phyloP scores from a whole-genome alignment of 1,140 invertebrate genomes.

The Condylostylus longicornis region DNA sequence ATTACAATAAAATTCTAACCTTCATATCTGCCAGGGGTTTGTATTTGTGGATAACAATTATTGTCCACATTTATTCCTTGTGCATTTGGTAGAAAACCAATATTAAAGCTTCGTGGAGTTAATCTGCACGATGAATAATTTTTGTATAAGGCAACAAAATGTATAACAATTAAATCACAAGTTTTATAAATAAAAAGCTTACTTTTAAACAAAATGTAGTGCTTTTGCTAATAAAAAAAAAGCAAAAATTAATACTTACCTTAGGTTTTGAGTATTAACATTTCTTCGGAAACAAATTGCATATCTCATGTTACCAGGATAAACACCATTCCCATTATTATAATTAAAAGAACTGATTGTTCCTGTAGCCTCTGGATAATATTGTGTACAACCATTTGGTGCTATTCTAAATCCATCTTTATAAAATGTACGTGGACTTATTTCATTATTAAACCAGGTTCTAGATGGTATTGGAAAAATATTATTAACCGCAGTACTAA shows the following conservation, averaged over 20 bases:
- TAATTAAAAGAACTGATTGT: slow-evolving; percentile 25
- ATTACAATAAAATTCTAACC: too few relatives aligned
- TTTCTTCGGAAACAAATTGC: slow-evolving; percentile 26
- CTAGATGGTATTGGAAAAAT: background rate
- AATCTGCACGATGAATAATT: slow-evolving; percentile 9
- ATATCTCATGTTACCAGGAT: slow-evolving; percentile 22
- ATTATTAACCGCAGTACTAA: background rate
- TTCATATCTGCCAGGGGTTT: slow-evolving; percentile 10
- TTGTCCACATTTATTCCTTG: slow-evolving; percentile 15
- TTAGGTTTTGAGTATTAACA: slow-evolving; percentile 2
- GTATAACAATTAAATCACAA: background rate
- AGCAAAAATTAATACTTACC: slow-evolving; percentile 7
- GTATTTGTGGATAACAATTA: slow-evolving; percentile 15
- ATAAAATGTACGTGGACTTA: slow-evolving; percentile 5
- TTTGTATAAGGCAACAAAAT: background rate
- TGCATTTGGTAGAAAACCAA: slow-evolving; percentile 11
- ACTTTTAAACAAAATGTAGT: too few relatives aligned
- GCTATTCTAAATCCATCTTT: slow-evolving; percentile 21
- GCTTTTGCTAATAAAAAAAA: background rate
- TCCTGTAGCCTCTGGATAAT: slow-evolving; percentile 19
- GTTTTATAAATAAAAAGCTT: background rate
- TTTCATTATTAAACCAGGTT: background rate
- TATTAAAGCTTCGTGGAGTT: slow-evolving; percentile 16
- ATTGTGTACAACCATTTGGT: slow-evolving; percentile 24
- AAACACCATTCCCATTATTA: slow-evolving; percentile 20